Conservation (phyloP, 2,113 vertebrate genomes). For the Corythornis madagascariensis region DNA sequence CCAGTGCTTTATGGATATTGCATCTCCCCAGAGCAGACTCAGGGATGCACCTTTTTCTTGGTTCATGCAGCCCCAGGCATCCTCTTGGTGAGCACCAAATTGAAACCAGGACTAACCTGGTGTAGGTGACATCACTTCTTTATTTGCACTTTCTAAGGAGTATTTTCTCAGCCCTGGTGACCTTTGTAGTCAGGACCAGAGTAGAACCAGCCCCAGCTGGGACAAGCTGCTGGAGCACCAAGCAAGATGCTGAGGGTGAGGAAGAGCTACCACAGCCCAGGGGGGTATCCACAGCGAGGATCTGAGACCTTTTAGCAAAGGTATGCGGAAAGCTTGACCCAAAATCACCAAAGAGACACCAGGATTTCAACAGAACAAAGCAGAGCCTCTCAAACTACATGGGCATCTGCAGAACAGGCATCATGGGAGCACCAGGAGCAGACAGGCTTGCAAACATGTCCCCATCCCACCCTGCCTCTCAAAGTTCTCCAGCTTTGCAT, state of each 20-base stretch:
- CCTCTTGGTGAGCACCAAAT: rapidly evolving
- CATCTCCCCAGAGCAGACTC: background rate
- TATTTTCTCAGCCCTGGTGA: background rate
- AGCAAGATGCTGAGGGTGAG: background rate
- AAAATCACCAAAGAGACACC: background rate
- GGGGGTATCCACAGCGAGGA: background rate
- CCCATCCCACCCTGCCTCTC: background rate
- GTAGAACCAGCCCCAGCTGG: background rate
- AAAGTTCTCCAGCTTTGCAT: background rate
- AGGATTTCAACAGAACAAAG: background rate
- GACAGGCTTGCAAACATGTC: background rate
- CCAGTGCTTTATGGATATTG: rapidly evolving
- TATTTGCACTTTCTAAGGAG: rapidly evolving
- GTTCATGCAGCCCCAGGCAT: rapidly evolving
- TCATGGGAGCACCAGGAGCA: background rate
- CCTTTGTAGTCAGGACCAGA: rapidly evolving
- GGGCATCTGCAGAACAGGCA: background rate
- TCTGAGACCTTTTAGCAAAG: background rate
- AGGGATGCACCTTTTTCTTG: background rate
- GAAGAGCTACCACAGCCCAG: background rate
- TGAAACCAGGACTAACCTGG: background rate
- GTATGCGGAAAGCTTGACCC: background rate
- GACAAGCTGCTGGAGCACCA: rapidly evolving
- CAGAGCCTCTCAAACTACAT: background rate
- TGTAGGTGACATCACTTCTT: rapidly evolving